Evolutionary conservation across 2,888 invertebrate genomes (phyloP).

Genomic region (Trissolcus brochymenae): DNA sequence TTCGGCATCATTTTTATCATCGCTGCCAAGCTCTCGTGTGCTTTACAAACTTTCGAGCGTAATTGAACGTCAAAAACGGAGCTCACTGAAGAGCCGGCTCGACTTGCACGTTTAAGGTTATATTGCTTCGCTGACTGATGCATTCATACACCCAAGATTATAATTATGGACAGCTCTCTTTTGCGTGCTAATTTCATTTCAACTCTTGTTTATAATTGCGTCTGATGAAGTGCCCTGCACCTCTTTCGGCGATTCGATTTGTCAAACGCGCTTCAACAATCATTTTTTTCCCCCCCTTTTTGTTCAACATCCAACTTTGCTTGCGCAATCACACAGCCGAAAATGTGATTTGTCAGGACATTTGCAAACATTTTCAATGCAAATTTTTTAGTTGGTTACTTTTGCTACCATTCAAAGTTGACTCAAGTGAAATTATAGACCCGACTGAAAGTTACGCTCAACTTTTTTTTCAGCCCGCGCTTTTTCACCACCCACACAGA

Average conservation of each 20-base stretch:
- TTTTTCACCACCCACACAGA: too few species aligned
- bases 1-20: slow-evolving; percentile 50
- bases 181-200: slow-evolving; percentile 17
- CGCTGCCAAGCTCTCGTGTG: slow-evolving; percentile 46
- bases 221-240: slow-evolving; percentile 1
- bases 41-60: slow-evolving; percentile 69
- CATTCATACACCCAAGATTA: slow-evolving; percentile 29
- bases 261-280: background rate
- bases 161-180: slow-evolving; percentile 36
- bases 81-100: slow-evolving; percentile 57
- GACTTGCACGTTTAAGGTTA: slow-evolving; percentile 60
- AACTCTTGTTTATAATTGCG: slow-evolving; percentile 21
- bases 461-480: background rate
- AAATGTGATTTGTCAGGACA: slow-evolving; percentile 2
- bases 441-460: background rate
- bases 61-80: slow-evolving; percentile 70
- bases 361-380: background rate
- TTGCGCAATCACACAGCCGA: background rate
- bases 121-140: slow-evolving; percentile 47
- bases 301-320: background rate
- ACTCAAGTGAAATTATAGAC: background rate
- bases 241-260: slow-evolving; percentile 1
- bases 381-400: background rate
- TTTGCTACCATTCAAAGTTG: background rate
- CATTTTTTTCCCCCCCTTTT: too few species aligned